Percentiles rank a stretch among this genome's conserved stretches.
phyloP scores from a whole-genome alignment of 2,797 vertebrate species.

The Tokudaia muenninki region DNA sequence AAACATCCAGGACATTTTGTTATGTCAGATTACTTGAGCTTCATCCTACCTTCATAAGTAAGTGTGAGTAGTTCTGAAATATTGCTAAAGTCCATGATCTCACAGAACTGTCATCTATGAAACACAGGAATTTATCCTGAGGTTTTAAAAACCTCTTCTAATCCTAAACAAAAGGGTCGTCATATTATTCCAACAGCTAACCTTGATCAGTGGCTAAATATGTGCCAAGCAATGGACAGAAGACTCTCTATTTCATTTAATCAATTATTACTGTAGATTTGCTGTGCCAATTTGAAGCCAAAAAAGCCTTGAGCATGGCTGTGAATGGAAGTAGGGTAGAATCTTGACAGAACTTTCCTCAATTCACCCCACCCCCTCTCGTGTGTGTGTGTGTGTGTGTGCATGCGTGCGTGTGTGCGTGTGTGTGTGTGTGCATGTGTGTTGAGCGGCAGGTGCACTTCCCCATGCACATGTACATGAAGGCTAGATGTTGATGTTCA shows the following conservation, averaged over 20 bases:
- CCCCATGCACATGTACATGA: background rate
- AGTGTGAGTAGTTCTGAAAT: background rate
- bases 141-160: background rate
- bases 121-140: background rate
- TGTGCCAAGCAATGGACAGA: background rate
- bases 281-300: background rate
- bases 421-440: background rate
- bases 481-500: background rate
- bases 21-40: background rate
- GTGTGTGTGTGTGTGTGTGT: background rate
- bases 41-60: background rate
- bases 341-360: background rate
- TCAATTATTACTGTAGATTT: constrained; percentile 8
- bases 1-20: background rate
- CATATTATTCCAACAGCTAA: background rate
- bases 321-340: background rate
- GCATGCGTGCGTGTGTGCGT: too few species aligned
- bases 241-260: background rate
- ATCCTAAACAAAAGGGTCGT: background rate
- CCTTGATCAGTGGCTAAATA: background rate
- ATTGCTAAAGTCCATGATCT: background rate
- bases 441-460: background rate
- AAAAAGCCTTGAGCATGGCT: background rate
- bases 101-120: background rate
- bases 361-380: background rate